Conservation (phyloP, 2,797 vertebrate species). For the Lithobates pipiens region DNA sequence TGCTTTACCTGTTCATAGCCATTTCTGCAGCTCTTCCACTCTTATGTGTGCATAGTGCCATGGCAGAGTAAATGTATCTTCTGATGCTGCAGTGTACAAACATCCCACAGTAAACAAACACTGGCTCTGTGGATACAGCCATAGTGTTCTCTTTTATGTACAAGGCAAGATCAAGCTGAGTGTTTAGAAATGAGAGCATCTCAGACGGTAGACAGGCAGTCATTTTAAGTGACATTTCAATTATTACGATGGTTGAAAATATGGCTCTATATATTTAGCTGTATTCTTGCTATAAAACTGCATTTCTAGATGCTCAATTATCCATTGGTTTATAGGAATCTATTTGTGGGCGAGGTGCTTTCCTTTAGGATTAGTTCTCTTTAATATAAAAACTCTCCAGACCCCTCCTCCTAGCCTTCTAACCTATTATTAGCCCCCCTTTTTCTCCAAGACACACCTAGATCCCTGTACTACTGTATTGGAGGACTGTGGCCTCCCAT, state of each 20-base stretch:
- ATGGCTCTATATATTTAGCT: background rate
- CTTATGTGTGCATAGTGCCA: background rate
- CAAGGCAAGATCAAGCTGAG: background rate
- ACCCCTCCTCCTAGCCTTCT: too few species aligned
- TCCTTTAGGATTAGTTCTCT: too few species aligned
- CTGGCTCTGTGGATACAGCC: background rate
- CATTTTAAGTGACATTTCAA: background rate
- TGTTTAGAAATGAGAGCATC: background rate
- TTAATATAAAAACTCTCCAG: too few species aligned
- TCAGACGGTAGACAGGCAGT: background rate
- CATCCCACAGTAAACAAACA: constrained; percentile 17
- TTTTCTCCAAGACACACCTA: too few species aligned
- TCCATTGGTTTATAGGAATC: background rate
- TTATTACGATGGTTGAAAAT: background rate
- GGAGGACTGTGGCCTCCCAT: too few species aligned
- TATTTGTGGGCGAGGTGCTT: background rate
- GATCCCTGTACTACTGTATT: too few species aligned
- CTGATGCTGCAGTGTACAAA: constrained; percentile 1
- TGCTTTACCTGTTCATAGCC: constrained; percentile 48
- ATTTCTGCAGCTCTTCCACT: constrained; percentile 41
- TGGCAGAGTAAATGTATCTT: constrained; percentile 10
- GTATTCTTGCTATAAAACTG: background rate
- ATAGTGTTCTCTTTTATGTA: background rate
- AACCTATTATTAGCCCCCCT: too few species aligned
- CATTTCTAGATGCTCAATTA: background rate